phyloP scores from a whole-genome alignment of 2,113 vertebrate genomes.

The Notarius lentiginosus region DNA sequence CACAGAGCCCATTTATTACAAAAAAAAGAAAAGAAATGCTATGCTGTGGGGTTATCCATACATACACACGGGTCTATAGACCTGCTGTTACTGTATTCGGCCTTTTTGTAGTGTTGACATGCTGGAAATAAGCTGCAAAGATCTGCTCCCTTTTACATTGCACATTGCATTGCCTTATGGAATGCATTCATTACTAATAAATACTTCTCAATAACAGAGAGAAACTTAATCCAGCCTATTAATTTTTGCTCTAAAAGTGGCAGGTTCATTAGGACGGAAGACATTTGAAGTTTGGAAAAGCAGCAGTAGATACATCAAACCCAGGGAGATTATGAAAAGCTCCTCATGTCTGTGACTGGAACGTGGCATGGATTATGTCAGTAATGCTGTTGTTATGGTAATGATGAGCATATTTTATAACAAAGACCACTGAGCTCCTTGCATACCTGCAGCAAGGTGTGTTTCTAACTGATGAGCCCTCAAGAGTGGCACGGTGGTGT shows the following conservation, averaged over 20 bases:
- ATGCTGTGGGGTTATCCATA: constrained; percentile 14
- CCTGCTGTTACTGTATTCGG: neutral
- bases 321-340: constrained; percentile 51
- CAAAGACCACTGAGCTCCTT: constrained; percentile 43
- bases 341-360: constrained; percentile 49
- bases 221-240: constrained; percentile 39
- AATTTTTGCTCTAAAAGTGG: constrained; percentile 42
- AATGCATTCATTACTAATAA: constrained; percentile 48
- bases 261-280: constrained; percentile 46
- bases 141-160: neutral
- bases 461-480: constrained; percentile 40
- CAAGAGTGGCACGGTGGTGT: too few relatives aligned
- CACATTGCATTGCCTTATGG: constrained; percentile 37
- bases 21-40: neutral
- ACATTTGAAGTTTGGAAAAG: constrained; percentile 46
- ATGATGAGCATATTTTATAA: constrained; percentile 49
- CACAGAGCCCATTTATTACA: constrained; percentile 45
- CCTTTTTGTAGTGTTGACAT: neutral
- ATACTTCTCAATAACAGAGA: constrained; percentile 38
- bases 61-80: constrained; percentile 2
- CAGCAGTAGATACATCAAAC: constrained; percentile 36
- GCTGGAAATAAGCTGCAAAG: neutral
- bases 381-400: constrained; percentile 54
- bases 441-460: constrained; percentile 43
- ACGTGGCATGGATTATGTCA: constrained; percentile 41